phyloP scores from a whole-genome alignment of 2,888 invertebrate species.

The Monopis laevigella region DNA sequence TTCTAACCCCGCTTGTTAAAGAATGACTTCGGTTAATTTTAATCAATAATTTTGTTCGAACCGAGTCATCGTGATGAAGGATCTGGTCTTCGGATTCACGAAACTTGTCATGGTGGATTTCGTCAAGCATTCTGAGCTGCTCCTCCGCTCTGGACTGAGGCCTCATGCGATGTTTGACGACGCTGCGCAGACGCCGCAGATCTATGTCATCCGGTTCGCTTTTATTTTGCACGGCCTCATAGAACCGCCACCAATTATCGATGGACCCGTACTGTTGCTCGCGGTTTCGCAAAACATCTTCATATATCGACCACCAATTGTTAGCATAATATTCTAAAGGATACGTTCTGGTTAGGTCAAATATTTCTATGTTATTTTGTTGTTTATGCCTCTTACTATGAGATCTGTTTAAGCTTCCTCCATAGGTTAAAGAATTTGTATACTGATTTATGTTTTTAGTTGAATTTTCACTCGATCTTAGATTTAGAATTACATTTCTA shows the following conservation, averaged over 20 bases:
- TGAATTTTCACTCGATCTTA: slow-evolving; percentile 31
- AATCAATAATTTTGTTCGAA: slow-evolving; percentile 21
- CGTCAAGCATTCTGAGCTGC: slow-evolving; percentile 45
- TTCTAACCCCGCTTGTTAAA: too few species aligned
- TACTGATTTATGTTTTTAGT: slow-evolving; percentile 34
- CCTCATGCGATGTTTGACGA: slow-evolving; percentile 33
- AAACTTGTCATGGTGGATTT: slow-evolving; percentile 42
- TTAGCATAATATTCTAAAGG: slow-evolving; percentile 58
- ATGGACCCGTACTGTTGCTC: slow-evolving; percentile 57
- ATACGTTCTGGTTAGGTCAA: slow-evolving; percentile 49
- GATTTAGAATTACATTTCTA: slow-evolving; percentile 37
- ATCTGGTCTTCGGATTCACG: slow-evolving; percentile 41
- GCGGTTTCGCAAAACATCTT: slow-evolving; percentile 47
- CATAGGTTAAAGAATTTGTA: slow-evolving; percentile 25
- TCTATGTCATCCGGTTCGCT: slow-evolving; percentile 36
- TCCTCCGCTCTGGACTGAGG: slow-evolving; percentile 51
- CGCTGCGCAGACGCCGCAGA: slow-evolving; percentile 31
- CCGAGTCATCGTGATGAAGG: slow-evolving; percentile 36
- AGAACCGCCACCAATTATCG: slow-evolving; percentile 60
- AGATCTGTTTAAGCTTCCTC: slow-evolving; percentile 29
- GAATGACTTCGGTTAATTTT: not conserved
- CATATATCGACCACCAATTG: slow-evolving; percentile 62
- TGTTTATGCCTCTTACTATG: slow-evolving; percentile 28
- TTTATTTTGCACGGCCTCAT: slow-evolving; percentile 46
- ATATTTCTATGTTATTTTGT: slow-evolving; percentile 38